phyloP scores from a whole-genome alignment of 2,888 invertebrate genomes.

The Ennomos quercinarius region DNA sequence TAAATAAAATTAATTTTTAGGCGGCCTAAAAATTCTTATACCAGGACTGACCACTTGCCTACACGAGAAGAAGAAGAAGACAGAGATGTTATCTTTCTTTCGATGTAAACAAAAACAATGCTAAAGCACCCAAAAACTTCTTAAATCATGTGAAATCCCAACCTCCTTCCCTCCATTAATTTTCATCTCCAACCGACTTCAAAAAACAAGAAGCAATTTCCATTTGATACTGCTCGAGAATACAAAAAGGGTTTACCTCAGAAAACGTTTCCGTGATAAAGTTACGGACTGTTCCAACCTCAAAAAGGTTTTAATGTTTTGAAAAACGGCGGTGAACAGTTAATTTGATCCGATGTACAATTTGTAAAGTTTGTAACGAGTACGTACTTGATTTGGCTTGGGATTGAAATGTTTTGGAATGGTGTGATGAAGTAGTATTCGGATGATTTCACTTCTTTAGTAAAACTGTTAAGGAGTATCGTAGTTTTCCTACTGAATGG shows the following conservation, averaged over 20 bases:
- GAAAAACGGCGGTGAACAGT: conserved; percentile 14
- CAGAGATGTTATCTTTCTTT: no score
- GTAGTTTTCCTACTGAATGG: no score
- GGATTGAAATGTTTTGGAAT: no score
- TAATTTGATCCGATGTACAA: conserved; percentile 24
- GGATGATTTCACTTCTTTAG: not conserved
- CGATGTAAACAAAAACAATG: not conserved
- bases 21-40: no score
- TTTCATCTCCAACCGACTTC: conserved; percentile 7
- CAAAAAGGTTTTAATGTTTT: conserved; percentile 16
- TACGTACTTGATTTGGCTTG: conserved; percentile 21
- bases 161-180: conserved; percentile 6
- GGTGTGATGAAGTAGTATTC: not conserved
- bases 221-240: conserved; percentile 19
- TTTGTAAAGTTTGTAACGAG: conserved; percentile 25
- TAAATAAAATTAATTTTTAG: no score
- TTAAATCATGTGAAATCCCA: no score
- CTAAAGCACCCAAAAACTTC: not conserved
- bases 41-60: no score
- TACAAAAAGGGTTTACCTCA: conserved; percentile 5
- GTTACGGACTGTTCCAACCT: conserved; percentile 6
- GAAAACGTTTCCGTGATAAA: conserved; percentile 17
- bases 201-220: conserved; percentile 20
- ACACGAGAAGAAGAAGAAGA: no score
- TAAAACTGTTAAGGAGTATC: not conserved